Evolutionary conservation across 2,113 vertebrate species (phyloP).

Genomic region (Macquaria ambigua): DNA sequence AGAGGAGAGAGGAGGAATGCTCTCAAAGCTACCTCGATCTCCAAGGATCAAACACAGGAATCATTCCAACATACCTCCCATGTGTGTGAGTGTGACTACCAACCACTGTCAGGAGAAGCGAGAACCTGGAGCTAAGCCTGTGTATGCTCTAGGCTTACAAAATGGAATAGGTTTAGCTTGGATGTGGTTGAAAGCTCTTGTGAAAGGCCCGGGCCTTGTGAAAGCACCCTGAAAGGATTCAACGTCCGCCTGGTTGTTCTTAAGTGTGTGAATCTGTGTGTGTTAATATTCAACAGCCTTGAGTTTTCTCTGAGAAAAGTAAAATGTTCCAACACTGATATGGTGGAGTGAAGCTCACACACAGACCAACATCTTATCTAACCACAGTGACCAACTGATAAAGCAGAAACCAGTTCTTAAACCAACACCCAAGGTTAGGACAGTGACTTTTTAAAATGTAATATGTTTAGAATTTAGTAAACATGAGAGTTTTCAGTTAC

Average conservation of each 20-base stretch:
- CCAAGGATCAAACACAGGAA: slow-evolving; percentile 63
- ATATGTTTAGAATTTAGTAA: too few relatives aligned
- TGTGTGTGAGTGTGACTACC: slow-evolving; percentile 29
- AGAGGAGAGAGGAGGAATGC: slow-evolving; percentile 34
- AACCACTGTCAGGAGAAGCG: slow-evolving; percentile 31
- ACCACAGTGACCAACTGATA: background rate
- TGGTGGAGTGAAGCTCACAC: background rate
- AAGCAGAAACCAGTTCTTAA: background rate
- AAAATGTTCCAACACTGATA: slow-evolving; percentile 33
- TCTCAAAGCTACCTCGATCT: slow-evolving; percentile 39
- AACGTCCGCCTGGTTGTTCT: slow-evolving; percentile 44
- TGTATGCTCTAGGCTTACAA: slow-evolving; percentile 47
- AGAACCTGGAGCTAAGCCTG: slow-evolving; percentile 63
- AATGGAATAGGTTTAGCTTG: slow-evolving; percentile 64
- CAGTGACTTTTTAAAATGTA: background rate
- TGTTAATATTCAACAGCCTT: slow-evolving; percentile 49
- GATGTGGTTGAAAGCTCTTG: slow-evolving; percentile 62
- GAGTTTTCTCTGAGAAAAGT: slow-evolving; percentile 27
- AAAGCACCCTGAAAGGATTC: slow-evolving; percentile 44
- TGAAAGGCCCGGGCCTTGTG: slow-evolving; percentile 37
- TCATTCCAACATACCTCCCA: slow-evolving; percentile 59
- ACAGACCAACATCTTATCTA: slow-evolving; percentile 5
- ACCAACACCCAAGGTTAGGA: background rate
- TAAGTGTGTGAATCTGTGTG: slow-evolving; percentile 45
- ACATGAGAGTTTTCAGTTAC: background rate